Conservation (phyloP, 2,888 invertebrate genomes). For the Phanerotoma sp. region DNA sequence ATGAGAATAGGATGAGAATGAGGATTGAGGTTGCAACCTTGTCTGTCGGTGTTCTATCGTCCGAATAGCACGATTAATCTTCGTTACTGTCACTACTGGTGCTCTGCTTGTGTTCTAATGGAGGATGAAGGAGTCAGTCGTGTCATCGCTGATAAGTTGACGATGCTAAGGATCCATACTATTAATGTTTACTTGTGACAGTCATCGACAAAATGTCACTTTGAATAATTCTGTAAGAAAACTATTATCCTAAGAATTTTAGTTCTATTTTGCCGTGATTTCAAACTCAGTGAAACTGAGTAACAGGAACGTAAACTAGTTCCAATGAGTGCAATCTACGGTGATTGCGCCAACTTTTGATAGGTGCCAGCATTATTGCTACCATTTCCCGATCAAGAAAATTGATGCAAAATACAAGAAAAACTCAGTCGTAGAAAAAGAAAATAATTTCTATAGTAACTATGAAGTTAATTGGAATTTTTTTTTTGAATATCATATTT, state of each 20-base stretch:
- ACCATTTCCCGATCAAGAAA: too few species aligned
- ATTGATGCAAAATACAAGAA: too few species aligned
- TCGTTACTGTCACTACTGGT: slow-evolving; percentile 14
- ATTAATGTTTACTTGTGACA: background rate
- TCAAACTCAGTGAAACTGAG: too few species aligned
- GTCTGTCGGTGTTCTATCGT: slow-evolving; percentile 3
- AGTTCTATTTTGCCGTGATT: background rate
- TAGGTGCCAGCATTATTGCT: too few species aligned
- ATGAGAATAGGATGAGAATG: background rate
- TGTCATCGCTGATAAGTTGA: slow-evolving; percentile 10
- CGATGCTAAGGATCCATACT: background rate
- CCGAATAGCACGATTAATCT: slow-evolving; percentile 18
- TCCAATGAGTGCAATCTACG: too few species aligned
- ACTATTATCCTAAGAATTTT: background rate
- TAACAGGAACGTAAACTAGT: too few species aligned
- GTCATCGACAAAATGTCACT: background rate
- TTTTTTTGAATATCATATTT: too few species aligned
- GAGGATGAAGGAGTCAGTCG: background rate
- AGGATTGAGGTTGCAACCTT: background rate
- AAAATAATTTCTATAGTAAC: too few species aligned
- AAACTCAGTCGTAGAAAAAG: too few species aligned
- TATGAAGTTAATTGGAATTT: too few species aligned
- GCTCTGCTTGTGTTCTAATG: slow-evolving; percentile 1
- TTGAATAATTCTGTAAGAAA: background rate
- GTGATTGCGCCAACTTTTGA: too few species aligned